Base-by-base conservation (phyloP, 2,888 invertebrate genomes). In the Siphonodentalium dalli region DNA sequence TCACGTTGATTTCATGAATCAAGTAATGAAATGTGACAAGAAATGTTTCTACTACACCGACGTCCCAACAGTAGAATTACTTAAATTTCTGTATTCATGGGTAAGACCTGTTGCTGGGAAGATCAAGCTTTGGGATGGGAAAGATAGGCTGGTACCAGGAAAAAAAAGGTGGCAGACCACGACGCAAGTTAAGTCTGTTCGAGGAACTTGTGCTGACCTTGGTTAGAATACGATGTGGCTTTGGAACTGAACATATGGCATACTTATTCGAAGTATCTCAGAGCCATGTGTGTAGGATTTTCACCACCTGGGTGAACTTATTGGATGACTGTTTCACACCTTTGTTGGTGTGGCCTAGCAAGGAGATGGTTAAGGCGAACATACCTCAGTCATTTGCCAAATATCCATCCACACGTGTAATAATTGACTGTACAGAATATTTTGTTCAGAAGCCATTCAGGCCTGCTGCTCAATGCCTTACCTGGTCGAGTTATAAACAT, bases 271-370 rank as follows among this genome's bases (percentile, higher is more conserved):
- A 26, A 33, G 23, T 40, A 26, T 29, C 41, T 33, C 26, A 45
- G 9, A 27, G 47, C 26, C 39, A 15, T 15, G 34, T 41, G 18
- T 35, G 6, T 41, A 31, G 34, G 20, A 46, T 34, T 13, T 35
- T 47, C n/a, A 41, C 21, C 27, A 54, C 41, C 5, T 54, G 47
- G 46, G 39, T 47, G 21, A 37, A 34, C 20, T 54, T 41, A 31
- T 26, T 54, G 33, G 40, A 21, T 24, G 27, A 47, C 7, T 20
- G 47, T 23, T 47, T 54, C n/a, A 28, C 28, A 28, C 39, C 41
- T 7, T 9, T 54, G 9, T 34, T 46, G 20, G 47, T 46, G n/a
- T 54, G 53, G 53, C 47, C 46, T 24, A 15, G 29, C 27, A 35
- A 23, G 21, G 45, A 52, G 1, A 11, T 37, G 26, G 40, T 52